Conservation (phyloP, 2,888 invertebrate species). For the Hirtodrosophila histrioides region DNA sequence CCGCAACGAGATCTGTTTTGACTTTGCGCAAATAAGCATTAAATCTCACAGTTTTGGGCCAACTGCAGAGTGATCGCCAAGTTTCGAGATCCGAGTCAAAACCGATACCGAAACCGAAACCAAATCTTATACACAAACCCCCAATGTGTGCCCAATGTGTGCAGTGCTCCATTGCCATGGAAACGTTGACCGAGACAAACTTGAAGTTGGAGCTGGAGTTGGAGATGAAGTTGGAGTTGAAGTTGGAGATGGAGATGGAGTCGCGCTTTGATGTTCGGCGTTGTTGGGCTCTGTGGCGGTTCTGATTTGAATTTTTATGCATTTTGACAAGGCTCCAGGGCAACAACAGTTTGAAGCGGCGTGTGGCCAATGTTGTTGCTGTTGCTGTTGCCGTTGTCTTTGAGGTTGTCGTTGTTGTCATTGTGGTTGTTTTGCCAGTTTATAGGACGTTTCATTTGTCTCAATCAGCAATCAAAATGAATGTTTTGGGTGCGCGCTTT, state of each 20-base stretch:
- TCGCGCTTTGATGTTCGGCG: slow-evolving; percentile 55
- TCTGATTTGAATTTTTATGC: slow-evolving; percentile 79
- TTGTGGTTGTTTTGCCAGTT: slow-evolving; percentile 51
- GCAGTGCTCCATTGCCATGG: slow-evolving; percentile 15
- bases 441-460: slow-evolving; percentile 77
- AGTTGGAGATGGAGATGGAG: slow-evolving; percentile 25
- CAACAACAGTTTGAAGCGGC: slow-evolving; percentile 47
- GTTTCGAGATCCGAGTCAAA: slow-evolving; percentile 17
- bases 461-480: slow-evolving; percentile 71
- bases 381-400: slow-evolving; percentile 29
- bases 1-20: slow-evolving; percentile 74
- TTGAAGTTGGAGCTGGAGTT: slow-evolving; percentile 11
- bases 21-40: slow-evolving; percentile 81
- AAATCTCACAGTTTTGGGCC: slow-evolving; percentile 72
- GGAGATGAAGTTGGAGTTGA: slow-evolving; percentile 12
- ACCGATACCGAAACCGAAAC: slow-evolving; percentile 26
- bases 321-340: slow-evolving; percentile 67
- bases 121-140: slow-evolving; percentile 20
- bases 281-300: slow-evolving; percentile 21
- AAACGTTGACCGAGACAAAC: slow-evolving; percentile 11
- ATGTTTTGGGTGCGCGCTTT: slow-evolving; percentile 48
- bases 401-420: slow-evolving; percentile 18
- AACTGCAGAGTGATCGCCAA: slow-evolving; percentile 25
- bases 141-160: slow-evolving; percentile 6
- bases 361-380: slow-evolving; percentile 61